Evolutionary conservation across 2,888 invertebrate species (phyloP).

Genomic region (Melikaiella ostensackeni): DNA sequence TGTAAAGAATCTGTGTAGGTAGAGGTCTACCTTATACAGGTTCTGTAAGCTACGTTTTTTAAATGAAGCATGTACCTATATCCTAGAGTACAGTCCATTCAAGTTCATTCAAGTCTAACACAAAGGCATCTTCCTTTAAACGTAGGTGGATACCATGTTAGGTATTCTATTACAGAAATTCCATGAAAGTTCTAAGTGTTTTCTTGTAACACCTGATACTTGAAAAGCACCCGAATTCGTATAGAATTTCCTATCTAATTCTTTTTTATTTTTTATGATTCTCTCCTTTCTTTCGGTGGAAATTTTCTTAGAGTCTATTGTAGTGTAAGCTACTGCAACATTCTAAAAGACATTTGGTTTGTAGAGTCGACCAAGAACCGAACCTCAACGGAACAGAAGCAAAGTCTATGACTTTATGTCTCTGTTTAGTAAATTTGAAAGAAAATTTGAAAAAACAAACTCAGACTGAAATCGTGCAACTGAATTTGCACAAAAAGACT

Average conservation of each 20-base stretch:
- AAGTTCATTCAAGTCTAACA: not conserved
- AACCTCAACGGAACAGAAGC: too few relatives aligned
- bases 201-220: not conserved
- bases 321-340: not conserved
- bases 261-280: not conserved
- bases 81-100: not conserved
- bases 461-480: too few relatives aligned
- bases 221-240: not conserved
- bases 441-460: too few relatives aligned
- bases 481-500: too few relatives aligned
- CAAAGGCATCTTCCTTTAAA: not conserved
- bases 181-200: not conserved
- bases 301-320: not conserved
- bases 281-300: not conserved
- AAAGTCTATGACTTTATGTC: too few relatives aligned
- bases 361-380: too few relatives aligned
- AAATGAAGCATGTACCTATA: not conserved
- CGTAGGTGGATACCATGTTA: not conserved
- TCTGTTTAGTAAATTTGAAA: too few relatives aligned
- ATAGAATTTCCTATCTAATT: not conserved
- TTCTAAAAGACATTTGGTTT: too few relatives aligned
- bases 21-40: not conserved
- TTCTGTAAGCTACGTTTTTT: not conserved
- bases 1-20: not conserved
- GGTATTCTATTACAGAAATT: slow-evolving; percentile 2